Evolutionary conservation across 2,113 vertebrate species (phyloP).

Genomic region (Vombatus ursinus): DNA sequence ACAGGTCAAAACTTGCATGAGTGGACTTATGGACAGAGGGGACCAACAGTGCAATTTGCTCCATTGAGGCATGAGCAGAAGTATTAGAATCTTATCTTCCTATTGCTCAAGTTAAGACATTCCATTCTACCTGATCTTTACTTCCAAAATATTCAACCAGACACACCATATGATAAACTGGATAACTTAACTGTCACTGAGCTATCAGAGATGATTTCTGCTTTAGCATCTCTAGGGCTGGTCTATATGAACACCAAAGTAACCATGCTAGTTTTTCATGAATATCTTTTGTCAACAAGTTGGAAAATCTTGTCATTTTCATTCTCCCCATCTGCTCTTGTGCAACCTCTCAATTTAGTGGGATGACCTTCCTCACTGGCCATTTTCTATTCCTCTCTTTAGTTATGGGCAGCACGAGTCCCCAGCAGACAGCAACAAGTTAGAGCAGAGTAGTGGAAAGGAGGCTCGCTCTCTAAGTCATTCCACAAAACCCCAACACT

Average conservation of each 20-base stretch:
- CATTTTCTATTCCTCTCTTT: background rate
- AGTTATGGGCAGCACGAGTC: background rate
- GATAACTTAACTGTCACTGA: too few species aligned
- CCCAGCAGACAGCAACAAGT: background rate
- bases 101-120: background rate
- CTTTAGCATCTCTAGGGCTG: background rate
- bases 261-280: background rate
- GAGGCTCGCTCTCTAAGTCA: background rate
- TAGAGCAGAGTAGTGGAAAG: background rate
- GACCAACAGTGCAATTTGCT: background rate
- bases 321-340: background rate
- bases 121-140: background rate
- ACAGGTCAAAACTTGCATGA: background rate
- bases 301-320: background rate
- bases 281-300: background rate
- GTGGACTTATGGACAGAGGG: too few species aligned
- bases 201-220: background rate
- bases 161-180: accelerated
- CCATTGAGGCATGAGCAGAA: background rate
- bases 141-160: background rate
- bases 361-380: background rate
- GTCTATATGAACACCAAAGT: background rate
- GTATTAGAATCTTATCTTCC: background rate
- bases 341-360: background rate
- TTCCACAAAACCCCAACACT: background rate